Percentiles rank a stretch among this genome's conserved stretches.
phyloP scores from a whole-genome alignment of 2,797 vertebrate genomes.

The Enteromius unitaeniatus region DNA sequence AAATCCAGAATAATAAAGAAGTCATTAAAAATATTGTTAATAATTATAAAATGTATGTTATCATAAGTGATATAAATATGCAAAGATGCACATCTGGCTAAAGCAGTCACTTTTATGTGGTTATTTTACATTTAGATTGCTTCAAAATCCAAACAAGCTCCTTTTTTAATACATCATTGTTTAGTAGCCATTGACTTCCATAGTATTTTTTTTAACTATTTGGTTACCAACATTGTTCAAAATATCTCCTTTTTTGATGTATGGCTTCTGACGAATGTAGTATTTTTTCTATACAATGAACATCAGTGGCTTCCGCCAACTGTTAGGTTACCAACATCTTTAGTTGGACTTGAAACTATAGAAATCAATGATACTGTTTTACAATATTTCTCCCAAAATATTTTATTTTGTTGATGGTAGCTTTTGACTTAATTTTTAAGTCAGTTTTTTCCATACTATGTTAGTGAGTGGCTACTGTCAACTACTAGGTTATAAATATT shows the following conservation, averaged over 20 bases:
- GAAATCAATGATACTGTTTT: neutral
- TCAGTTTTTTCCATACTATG: neutral
- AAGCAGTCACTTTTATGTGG: too few relatives aligned
- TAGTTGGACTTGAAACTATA: neutral
- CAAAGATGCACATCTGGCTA: neutral
- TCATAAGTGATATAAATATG: neutral
- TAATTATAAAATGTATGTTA: neutral
- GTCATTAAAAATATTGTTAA: neutral
- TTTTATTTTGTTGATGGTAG: neutral
- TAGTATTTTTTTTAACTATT: neutral
- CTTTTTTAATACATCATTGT: neutral
- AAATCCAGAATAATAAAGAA: neutral
- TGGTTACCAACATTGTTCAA: too few relatives aligned
- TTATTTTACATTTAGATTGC: neutral
- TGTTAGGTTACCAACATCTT: neutral
- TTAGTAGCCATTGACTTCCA: neutral
- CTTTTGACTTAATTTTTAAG: too few relatives aligned
- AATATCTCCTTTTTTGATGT: too few relatives aligned
- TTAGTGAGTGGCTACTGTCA: neutral
- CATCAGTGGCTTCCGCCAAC: neutral
- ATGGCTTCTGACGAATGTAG: too few relatives aligned
- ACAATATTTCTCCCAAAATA: neutral
- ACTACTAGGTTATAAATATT: neutral
- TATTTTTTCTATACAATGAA: neutral
- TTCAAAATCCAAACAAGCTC: neutral